Evolutionary conservation across 2,797 vertebrate species (phyloP).

Genomic region (Sphenodon punctatus): DNA sequence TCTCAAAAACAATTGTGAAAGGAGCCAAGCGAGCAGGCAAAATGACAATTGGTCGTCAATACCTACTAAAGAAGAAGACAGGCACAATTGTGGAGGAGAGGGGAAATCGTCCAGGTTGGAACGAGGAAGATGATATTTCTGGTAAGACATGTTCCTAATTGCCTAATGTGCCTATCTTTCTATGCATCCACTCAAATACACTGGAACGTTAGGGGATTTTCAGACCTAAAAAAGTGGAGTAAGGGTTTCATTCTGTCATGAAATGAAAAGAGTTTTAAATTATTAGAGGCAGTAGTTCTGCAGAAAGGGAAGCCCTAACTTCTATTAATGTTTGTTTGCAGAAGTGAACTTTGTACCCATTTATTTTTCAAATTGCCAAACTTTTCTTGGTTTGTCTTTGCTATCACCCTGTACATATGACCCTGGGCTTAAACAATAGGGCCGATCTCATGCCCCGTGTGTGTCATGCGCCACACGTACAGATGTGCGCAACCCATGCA

Average conservation of each 20-base stretch:
- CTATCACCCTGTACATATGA: neutral
- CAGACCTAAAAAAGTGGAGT: neutral
- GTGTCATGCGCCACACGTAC: too few species aligned
- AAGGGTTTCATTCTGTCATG: neutral
- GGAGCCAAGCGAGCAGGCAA: constrained; percentile 95
- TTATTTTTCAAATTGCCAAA: neutral
- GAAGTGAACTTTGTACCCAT: neutral
- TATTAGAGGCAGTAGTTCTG: neutral
- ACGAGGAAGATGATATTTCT: constrained; percentile 95
- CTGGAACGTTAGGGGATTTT: neutral
- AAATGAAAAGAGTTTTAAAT: neutral
- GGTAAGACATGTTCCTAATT: constrained; percentile 70
- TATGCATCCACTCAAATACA: neutral
- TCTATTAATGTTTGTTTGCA: neutral
- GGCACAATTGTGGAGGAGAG: constrained; percentile 83
- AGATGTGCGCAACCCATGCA: too few species aligned
- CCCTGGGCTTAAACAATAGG: too few species aligned
- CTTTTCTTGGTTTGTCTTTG: neutral
- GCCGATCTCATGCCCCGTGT: too few species aligned
- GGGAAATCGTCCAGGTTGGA: constrained; percentile 86
- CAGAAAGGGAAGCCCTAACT: neutral
- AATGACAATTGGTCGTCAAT: constrained; percentile 96
- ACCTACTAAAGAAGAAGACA: constrained; percentile 87
- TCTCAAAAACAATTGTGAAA: constrained; percentile 97
- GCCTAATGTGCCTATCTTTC: neutral